phyloP scores from a whole-genome alignment of 2,888 invertebrate genomes.

The Gymnoscelis rufifasciata region DNA sequence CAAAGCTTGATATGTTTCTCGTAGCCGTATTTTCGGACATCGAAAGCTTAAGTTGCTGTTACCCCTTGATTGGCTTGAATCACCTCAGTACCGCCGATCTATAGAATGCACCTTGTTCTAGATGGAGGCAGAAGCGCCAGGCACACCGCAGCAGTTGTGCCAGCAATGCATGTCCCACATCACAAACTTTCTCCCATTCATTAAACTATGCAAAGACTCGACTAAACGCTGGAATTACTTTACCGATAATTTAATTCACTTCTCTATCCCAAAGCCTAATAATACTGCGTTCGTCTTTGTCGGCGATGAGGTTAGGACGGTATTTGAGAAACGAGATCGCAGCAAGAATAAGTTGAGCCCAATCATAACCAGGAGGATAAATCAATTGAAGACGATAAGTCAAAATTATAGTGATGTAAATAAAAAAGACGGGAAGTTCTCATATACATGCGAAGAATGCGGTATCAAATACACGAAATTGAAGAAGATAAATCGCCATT shows the following conservation, averaged over 20 bases:
- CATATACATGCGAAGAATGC: conserved; percentile 41
- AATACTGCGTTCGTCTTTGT: conserved; percentile 39
- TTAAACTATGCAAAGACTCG: conserved; percentile 40
- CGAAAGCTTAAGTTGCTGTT: neutral
- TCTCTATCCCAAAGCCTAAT: conserved; percentile 27
- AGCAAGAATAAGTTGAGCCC: conserved; percentile 28
- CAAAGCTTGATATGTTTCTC: too few relatives aligned
- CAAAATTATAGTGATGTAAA: neutral
- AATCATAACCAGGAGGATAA: conserved; percentile 19
- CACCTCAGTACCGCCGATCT: too few relatives aligned
- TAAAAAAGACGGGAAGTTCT: neutral
- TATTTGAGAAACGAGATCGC: conserved; percentile 20
- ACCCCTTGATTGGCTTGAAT: too few relatives aligned
- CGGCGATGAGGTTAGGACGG: conserved; percentile 21
- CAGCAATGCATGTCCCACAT: conserved; percentile 34
- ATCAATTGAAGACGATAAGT: neutral
- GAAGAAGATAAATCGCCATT: conserved; percentile 38
- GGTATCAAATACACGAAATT: conserved; percentile 26
- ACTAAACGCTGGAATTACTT: conserved; percentile 40
- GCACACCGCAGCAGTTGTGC: conserved; percentile 46
- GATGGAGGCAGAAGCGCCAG: conserved; percentile 34
- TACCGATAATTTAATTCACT: conserved; percentile 28
- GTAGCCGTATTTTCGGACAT: too few relatives aligned
- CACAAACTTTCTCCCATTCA: conserved; percentile 37
- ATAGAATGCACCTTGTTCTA: conserved; percentile 47